A percentile compares a stretch with the other conserved stretches of the same genome.
These are phyloP conservation scores for Apogon hyalosoma DNA, from an alignment of 2,797 vertebrate genomes.

Conservation along the genomic window DNA sequence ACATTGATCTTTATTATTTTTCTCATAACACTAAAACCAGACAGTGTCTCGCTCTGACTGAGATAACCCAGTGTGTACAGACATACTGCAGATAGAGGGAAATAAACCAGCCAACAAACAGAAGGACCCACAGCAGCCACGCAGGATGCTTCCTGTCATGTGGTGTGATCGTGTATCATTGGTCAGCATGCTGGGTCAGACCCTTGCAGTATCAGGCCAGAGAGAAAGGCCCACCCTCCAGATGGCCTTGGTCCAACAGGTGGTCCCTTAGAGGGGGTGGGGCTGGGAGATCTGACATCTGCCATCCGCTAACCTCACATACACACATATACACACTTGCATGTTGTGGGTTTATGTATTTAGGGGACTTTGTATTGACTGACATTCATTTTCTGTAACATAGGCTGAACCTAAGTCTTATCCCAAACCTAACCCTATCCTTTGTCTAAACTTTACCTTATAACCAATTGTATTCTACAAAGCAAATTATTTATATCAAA, in stretches of 20 bases:
- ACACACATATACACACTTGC: slow-evolving; percentile 34
- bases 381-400: neutral
- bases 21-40: no score
- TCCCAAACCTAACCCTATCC: no score
- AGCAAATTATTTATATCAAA: no score
- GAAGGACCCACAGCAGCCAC: slow-evolving; percentile 8
- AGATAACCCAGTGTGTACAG: neutral
- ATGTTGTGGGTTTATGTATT: neutral
- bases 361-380: neutral
- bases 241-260: slow-evolving; percentile 82
- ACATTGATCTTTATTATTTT: no score
- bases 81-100: slow-evolving; percentile 1
- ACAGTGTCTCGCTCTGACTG: no score
- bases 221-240: slow-evolving; percentile 64
- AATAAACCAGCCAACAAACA: slow-evolving; percentile 15
- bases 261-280: slow-evolving; percentile 70
- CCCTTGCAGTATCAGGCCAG: slow-evolving; percentile 36
- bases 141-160: slow-evolving; percentile 54
- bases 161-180: slow-evolving; percentile 60
- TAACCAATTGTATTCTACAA: no score
- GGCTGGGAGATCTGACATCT: slow-evolving; percentile 77
- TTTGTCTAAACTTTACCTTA: no score
- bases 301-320: slow-evolving; percentile 64
- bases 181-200: slow-evolving; percentile 69
- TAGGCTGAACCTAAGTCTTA: no score